phyloP scores from a whole-genome alignment of 2,888 invertebrate genomes.

The Acrocyrtus sp. region DNA sequence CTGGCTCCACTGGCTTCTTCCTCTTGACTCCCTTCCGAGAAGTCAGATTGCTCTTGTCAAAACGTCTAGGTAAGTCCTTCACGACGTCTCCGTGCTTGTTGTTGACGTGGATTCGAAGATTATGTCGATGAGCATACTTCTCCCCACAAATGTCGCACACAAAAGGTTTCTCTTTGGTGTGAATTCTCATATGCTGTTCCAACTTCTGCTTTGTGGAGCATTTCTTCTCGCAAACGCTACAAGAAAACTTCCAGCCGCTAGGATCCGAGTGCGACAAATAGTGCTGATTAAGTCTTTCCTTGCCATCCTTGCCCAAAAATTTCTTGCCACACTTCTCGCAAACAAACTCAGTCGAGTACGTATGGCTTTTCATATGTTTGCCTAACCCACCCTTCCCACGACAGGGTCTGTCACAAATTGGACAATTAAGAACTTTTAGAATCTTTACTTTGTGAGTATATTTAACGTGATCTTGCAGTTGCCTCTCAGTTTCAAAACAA shows the following conservation, averaged over 20 bases:
- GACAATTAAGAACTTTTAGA: too few relatives aligned
- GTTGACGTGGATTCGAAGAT: slow-evolving; percentile 14
- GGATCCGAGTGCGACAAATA: not conserved
- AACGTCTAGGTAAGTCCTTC: not conserved
- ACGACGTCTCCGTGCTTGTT: slow-evolving; percentile 5
- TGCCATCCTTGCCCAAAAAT: not conserved
- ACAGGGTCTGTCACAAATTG: too few relatives aligned
- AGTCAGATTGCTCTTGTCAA: too few relatives aligned
- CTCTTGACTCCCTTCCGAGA: too few relatives aligned
- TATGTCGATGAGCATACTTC: slow-evolving; percentile 19
- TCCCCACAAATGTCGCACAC: slow-evolving; percentile 13
- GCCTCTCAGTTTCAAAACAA: too few relatives aligned
- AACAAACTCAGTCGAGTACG: too few relatives aligned
- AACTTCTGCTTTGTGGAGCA: not conserved
- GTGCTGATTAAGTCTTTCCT: not conserved
- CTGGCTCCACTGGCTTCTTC: too few relatives aligned
- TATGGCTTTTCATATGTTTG: too few relatives aligned
- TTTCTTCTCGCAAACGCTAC: not conserved
- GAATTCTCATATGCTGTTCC: slow-evolving; percentile 1
- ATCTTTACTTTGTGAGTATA: too few relatives aligned
- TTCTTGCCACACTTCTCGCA: slow-evolving; percentile 4
- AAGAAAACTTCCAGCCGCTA: slow-evolving; percentile 9
- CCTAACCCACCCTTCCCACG: too few relatives aligned
- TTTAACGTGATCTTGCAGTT: too few relatives aligned
- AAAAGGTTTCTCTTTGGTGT: slow-evolving; percentile 14